Conservation (phyloP, 2,888 invertebrate species). For the Drosophila villosipedis region DNA sequence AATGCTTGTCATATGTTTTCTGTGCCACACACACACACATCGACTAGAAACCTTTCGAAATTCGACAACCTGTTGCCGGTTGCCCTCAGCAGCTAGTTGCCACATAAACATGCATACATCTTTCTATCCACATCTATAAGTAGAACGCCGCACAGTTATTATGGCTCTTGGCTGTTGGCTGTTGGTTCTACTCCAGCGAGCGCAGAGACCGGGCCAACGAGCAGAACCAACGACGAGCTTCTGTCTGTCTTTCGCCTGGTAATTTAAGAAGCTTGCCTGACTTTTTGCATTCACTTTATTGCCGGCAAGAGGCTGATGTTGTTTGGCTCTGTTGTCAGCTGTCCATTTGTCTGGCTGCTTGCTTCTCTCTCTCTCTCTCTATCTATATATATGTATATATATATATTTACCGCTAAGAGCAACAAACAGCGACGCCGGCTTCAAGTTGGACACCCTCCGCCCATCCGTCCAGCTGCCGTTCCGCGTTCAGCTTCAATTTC, state of each 20-base stretch:
- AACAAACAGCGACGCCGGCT: slow-evolving; percentile 65
- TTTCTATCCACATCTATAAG: slow-evolving; percentile 24
- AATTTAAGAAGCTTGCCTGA: slow-evolving; percentile 68
- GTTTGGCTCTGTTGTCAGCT: slow-evolving; percentile 4
- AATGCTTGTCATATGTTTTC: slow-evolving; percentile 50
- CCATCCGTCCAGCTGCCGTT: slow-evolving; percentile 4
- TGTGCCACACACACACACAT: slow-evolving; percentile 27
- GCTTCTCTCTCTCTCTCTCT: background rate
- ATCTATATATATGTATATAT: slow-evolving; percentile 15
- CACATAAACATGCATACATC: slow-evolving; percentile 3
- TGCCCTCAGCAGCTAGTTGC: slow-evolving; percentile 24
- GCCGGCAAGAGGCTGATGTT: slow-evolving; percentile 28
- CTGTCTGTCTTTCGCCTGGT: slow-evolving; percentile 51
- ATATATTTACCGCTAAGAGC: slow-evolving; percentile 76
- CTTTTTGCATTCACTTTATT: slow-evolving; percentile 69
- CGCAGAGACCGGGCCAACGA: slow-evolving; percentile 56
- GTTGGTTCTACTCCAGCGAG: slow-evolving; percentile 62
- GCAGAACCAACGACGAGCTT: slow-evolving; percentile 66
- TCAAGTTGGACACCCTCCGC: slow-evolving; percentile 44
- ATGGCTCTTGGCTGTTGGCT: slow-evolving; percentile 33
- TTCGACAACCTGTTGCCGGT: slow-evolving; percentile 61
- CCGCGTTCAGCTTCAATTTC: slow-evolving; percentile 41
- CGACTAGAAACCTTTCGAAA: slow-evolving; percentile 48
- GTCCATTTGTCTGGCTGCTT: slow-evolving; percentile 26
- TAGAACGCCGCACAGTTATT: slow-evolving; percentile 60